phyloP scores from a whole-genome alignment of 1,140 invertebrate genomes.

The Drosophila seguyi region DNA sequence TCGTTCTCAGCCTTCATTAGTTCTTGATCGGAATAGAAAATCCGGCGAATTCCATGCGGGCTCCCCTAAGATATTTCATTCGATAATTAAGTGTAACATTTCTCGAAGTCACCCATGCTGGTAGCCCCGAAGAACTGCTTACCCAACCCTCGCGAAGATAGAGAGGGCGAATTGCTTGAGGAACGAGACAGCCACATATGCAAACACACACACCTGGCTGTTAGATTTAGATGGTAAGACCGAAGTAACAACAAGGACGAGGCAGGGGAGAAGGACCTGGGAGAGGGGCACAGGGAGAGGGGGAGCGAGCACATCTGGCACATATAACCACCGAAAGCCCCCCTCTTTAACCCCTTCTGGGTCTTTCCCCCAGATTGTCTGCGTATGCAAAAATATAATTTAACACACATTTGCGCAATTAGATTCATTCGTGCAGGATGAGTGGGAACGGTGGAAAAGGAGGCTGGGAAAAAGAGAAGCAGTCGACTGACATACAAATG shows the following conservation, averaged over 20 bases:
- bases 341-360: conserved; percentile 33
- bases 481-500: conserved; percentile 73
- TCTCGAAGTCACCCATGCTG: conserved; percentile 21
- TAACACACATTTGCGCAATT: conserved; percentile 83
- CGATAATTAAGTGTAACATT: conserved; percentile 44
- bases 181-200: conserved; percentile 20
- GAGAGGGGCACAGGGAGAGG: not conserved
- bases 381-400: conserved; percentile 83
- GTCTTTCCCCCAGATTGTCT: conserved; percentile 61
- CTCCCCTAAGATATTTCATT: conserved; percentile 31
- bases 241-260: conserved; percentile 40
- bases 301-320: conserved; percentile 41
- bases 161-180: conserved; percentile 1
- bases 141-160: conserved; percentile 30
- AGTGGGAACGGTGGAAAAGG: conserved; percentile 19
- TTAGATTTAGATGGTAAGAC: conserved; percentile 50
- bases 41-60: conserved; percentile 22
- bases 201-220: conserved; percentile 55
- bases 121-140: conserved; percentile 22
- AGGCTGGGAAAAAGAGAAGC: conserved; percentile 22
- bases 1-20: conserved; percentile 45
- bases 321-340: conserved; percentile 18
- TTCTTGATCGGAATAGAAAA: conserved; percentile 34
- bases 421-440: conserved; percentile 78
- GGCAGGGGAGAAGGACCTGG: not conserved